Evolutionary conservation across 2,888 invertebrate species (phyloP), one percentile per base, ranked within the genome.

Genomic region (Stomorhina lunata): DNA sequence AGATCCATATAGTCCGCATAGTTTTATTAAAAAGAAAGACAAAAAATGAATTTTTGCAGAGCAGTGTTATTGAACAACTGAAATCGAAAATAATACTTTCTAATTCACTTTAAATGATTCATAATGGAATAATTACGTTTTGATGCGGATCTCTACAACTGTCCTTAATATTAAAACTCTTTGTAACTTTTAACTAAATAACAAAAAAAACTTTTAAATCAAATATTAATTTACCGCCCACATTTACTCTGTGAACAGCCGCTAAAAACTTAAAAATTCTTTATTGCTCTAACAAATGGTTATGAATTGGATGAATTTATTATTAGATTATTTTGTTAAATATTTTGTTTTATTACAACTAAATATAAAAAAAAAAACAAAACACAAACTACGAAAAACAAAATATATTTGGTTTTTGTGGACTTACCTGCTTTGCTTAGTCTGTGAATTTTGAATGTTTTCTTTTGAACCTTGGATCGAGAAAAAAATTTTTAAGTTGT

Each of bases 381-480:
- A n/a, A n/a, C n/a, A n/a, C n/a, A n/a, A n/a, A n/a, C n/a, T n/a
- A n/a, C n/a, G n/a, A n/a, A n/a, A n/a, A n/a, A n/a, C n/a, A n/a
- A n/a, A n/a, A n/a, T n/a, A n/a, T n/a, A n/a, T n/a, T 37, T 37
- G 9, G n/a, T 12, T 27, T 0, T 2, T 5, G 9, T 0, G 4
- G 9, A 85, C 89, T 89, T 73, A 89, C 89, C 89, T 84, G 88
- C 84, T 87, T 89, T 89, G 88, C 87, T 89, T 89, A 88, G 81
- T 84, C 88, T 89, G 87, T 89, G 87, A 89, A 89, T 89, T 89
- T 89, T 89, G 89, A 89, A 86, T 88, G 87, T 84, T 87, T 89
- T 84, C 50, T 84, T 29, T 69, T 63, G 84, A 84, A 85, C 85
- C 84, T 77, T 76, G 77, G 80, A 85, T 84, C 48, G 66, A 57